A percentile compares a stretch with the other conserved stretches of the same genome.
Evolutionary conservation across 2,113 vertebrate genomes (phyloP).

Genomic region (Leptobrachium leishanense): DNA sequence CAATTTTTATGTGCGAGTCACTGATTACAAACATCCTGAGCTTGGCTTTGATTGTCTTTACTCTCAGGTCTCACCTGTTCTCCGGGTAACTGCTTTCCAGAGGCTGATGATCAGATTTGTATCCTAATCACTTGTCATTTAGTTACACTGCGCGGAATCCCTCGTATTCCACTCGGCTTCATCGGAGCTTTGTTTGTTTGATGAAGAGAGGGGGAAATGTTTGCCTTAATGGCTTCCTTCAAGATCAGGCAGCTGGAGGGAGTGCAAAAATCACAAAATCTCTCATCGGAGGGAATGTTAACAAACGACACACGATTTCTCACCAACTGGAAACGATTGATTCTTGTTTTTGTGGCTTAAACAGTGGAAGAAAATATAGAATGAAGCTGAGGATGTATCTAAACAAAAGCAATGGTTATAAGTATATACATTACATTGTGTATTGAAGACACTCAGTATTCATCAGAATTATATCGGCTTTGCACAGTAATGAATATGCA

Average conservation of each 20-base stretch:
- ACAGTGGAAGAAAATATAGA: too few relatives aligned
- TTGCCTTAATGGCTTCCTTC: slow-evolving; percentile 30
- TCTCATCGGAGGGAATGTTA: slow-evolving; percentile 32
- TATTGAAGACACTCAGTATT: too few relatives aligned
- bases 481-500: too few relatives aligned
- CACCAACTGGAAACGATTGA: too few relatives aligned
- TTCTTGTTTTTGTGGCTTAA: too few relatives aligned
- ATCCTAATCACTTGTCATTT: slow-evolving; percentile 41
- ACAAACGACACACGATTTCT: too few relatives aligned
- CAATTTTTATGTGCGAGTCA: too few relatives aligned
- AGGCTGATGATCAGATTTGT: not conserved
- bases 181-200: slow-evolving; percentile 40
- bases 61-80: not conserved
- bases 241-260: slow-evolving; percentile 39
- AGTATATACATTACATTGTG: too few relatives aligned
- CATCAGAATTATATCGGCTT: too few relatives aligned
- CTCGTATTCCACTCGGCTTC: slow-evolving; percentile 34
- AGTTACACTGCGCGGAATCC: slow-evolving; percentile 24
- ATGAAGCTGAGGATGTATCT: too few relatives aligned
- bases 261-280: slow-evolving; percentile 18
- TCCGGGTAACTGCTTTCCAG: not conserved
- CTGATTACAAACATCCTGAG: not conserved
- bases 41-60: not conserved
- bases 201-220: slow-evolving; percentile 38
- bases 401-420: too few relatives aligned